Percentiles rank a stretch among this genome's conserved stretches.
Conservation (phyloP, 2,888 invertebrate species). For the Lithophane leautieri region DNA sequence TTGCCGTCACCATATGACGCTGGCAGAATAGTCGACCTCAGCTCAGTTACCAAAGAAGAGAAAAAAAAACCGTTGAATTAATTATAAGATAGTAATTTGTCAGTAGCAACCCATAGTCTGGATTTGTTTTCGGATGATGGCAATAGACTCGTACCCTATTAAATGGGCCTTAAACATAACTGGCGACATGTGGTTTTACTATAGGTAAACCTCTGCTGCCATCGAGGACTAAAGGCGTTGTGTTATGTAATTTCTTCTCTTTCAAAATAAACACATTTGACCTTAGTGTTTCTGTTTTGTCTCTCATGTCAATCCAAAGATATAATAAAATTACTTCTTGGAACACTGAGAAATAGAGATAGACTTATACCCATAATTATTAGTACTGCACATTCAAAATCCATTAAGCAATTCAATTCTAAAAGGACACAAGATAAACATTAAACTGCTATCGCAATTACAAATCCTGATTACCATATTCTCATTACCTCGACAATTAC, state of each 20-base stretch:
- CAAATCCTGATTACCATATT: slow-evolving; percentile 29
- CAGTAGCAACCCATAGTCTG: background rate
- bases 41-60: no score
- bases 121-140: background rate
- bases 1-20: no score
- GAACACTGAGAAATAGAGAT: background rate
- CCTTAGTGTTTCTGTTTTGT: background rate
- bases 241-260: background rate
- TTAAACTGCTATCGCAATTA: background rate
- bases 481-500: slow-evolving; percentile 39
- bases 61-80: no score
- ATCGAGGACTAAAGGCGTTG: no score
- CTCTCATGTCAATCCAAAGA: background rate
- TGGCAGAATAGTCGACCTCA: no score
- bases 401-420: background rate
- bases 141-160: background rate
- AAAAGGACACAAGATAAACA: slow-evolving; percentile 37
- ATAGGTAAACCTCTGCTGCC: background rate
- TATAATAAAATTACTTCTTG: background rate
- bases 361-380: no score
- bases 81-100: background rate
- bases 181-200: background rate
- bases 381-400: slow-evolving; percentile 9
- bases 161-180: background rate
- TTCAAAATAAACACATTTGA: background rate